A percentile compares a stretch with the other conserved stretches of the same genome.
Evolutionary conservation across 2,113 vertebrate genomes (phyloP).

Genomic region (Channa argus): DNA sequence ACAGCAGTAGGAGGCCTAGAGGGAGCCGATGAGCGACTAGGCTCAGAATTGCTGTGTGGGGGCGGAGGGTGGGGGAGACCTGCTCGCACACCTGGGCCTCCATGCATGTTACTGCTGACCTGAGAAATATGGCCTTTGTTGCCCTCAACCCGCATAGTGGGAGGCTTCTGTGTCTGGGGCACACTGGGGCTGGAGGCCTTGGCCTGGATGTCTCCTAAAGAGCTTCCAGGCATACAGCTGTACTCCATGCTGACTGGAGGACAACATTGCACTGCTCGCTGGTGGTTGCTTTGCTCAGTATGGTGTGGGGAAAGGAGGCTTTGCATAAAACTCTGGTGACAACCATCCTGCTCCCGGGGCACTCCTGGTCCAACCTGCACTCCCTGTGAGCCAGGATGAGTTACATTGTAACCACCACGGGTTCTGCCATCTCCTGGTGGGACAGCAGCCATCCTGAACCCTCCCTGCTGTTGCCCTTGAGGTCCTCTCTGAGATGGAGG

Average conservation of each 20-base stretch:
- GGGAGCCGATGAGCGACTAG: slow-evolving; percentile 85
- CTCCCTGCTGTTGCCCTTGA: slow-evolving; percentile 87
- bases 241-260: slow-evolving; percentile 92
- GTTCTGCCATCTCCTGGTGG: slow-evolving; percentile 88
- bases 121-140: slow-evolving; percentile 93
- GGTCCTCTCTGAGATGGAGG: slow-evolving; percentile 86
- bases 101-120: slow-evolving; percentile 91
- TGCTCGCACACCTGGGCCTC: slow-evolving; percentile 86
- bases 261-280: slow-evolving; percentile 89
- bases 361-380: slow-evolving; percentile 86
- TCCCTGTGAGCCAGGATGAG: slow-evolving; percentile 86
- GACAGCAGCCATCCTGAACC: slow-evolving; percentile 88
- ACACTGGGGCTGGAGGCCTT: slow-evolving; percentile 93
- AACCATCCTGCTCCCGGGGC: slow-evolving; percentile 90
- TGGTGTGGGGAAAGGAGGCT: slow-evolving; percentile 92
- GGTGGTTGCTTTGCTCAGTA: slow-evolving; percentile 92
- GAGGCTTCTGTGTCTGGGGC: slow-evolving; percentile 90
- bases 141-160: slow-evolving; percentile 89
- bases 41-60: slow-evolving; percentile 90
- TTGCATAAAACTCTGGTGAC: slow-evolving; percentile 98
- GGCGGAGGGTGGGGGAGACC: slow-evolving; percentile 87
- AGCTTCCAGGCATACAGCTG: slow-evolving; percentile 87
- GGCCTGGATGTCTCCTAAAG: slow-evolving; percentile 91
- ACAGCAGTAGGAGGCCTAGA: slow-evolving; percentile 86
- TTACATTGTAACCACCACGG: slow-evolving; percentile 86